A percentile compares a stretch with the other conserved stretches of the same genome.
Conservation (phyloP, 2,888 invertebrate genomes). For the Aphodius sticticus region DNA sequence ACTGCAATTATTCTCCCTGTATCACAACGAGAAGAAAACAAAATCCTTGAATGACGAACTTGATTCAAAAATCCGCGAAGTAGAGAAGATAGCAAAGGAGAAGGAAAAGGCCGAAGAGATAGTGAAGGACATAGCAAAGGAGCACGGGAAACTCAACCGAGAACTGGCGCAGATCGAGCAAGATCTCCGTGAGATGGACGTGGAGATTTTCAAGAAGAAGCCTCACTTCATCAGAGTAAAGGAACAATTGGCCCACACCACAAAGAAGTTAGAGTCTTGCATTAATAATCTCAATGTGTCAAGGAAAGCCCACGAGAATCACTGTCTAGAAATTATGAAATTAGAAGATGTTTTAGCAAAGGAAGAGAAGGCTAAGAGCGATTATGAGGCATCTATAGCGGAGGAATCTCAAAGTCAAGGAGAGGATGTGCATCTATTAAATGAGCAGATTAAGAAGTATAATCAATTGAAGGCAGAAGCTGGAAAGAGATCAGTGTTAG, state of each 20-base stretch:
- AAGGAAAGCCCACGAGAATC: constrained; percentile 89
- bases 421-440: constrained; percentile 91
- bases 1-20: constrained; percentile 91
- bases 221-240: constrained; percentile 97
- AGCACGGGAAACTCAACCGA: constrained; percentile 83
- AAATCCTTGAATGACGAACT: constrained; percentile 82
- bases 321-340: constrained; percentile 86
- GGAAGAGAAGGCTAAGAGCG: constrained; percentile 77
- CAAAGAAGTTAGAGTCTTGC: constrained; percentile 92
- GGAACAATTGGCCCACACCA: constrained; percentile 93
- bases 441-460: constrained; percentile 93
- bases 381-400: constrained; percentile 84
- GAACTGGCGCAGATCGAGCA: constrained; percentile 95
- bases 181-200: constrained; percentile 93
- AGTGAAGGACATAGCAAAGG: constrained; percentile 93
- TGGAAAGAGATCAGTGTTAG: constrained; percentile 90
- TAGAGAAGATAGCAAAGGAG: constrained; percentile 82
- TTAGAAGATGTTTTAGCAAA: constrained; percentile 83
- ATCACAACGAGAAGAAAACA: constrained; percentile 93
- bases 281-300: constrained; percentile 91
- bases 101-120: constrained; percentile 90
- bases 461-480: constrained; percentile 96
- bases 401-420: constrained; percentile 84
- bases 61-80: constrained; percentile 81
- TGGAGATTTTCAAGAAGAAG: constrained; percentile 91